A percentile compares a stretch with the other conserved stretches of the same genome.
These are phyloP conservation scores for Glaucomys volans DNA, from an alignment of 2,113 vertebrate genomes.

Conservation along the genomic window DNA sequence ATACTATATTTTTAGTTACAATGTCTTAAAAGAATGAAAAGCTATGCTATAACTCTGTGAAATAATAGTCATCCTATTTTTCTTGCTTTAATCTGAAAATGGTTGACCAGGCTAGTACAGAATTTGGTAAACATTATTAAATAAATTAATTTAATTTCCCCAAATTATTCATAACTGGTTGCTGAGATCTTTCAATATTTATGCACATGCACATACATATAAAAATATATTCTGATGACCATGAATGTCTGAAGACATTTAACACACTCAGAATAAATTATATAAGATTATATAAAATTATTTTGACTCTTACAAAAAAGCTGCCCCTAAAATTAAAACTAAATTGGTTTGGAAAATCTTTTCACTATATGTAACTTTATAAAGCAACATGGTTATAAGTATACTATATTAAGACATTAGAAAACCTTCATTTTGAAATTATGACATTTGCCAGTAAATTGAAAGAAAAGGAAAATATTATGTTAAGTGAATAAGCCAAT, in stretches of 20 bases:
- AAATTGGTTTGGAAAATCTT: not conserved
- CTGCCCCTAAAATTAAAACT: not conserved
- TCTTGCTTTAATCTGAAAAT: constrained; percentile 43
- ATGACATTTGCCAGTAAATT: too few species aligned
- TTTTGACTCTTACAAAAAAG: not conserved
- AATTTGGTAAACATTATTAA: constrained; percentile 31
- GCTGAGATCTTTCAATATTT: not conserved
- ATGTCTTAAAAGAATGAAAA: constrained; percentile 22
- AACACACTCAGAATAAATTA: not conserved
- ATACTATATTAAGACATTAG: not conserved
- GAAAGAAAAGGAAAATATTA: too few species aligned
- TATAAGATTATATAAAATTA: not conserved
- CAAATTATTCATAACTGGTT: constrained; percentile 7
- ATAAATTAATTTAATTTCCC: not conserved
- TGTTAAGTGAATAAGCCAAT: too few species aligned
- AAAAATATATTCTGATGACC: not conserved
- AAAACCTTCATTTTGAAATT: not conserved
- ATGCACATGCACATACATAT: not conserved
- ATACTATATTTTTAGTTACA: not conserved
- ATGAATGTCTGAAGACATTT: not conserved
- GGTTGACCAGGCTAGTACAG: not conserved
- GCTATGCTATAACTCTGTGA: not conserved
- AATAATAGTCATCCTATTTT: not conserved
- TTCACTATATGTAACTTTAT: constrained; percentile 3
- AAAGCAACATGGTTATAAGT: not conserved